phyloP scores from a whole-genome alignment of 2,113 vertebrate genomes.

The Mormoops blainvillei region DNA sequence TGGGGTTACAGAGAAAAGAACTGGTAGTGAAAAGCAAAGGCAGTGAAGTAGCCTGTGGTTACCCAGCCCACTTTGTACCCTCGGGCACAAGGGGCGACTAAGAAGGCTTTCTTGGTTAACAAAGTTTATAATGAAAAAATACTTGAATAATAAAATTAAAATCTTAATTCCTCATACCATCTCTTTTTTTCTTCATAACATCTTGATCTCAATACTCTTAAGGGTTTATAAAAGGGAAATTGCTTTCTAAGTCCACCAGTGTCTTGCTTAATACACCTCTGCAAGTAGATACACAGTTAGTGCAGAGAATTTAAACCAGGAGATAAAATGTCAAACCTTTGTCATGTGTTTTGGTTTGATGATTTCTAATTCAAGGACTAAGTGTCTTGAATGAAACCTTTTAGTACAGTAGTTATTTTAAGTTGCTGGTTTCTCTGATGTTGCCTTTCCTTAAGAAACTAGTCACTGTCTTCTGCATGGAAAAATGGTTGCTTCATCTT shows the following conservation, averaged over 20 bases:
- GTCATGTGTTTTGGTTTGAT: neutral
- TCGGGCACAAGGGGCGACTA: neutral
- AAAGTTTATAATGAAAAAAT: neutral
- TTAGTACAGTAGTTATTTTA: slow-evolving; percentile 6
- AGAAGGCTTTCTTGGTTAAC: neutral
- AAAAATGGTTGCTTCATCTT: slow-evolving; percentile 10
- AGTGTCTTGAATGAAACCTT: neutral
- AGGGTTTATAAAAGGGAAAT: neutral
- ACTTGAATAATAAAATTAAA: neutral
- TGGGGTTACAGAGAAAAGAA: neutral
- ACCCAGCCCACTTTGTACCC: neutral
- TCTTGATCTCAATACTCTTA: neutral
- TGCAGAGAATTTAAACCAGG: neutral
- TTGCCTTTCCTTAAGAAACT: slow-evolving; percentile 36
- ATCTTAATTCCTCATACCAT: neutral
- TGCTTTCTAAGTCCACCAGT: neutral
- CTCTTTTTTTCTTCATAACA: neutral
- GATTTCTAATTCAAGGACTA: slow-evolving; percentile 16
- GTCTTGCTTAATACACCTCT: neutral
- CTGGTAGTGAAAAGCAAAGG: neutral
- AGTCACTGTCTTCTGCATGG: neutral
- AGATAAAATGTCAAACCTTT: neutral
- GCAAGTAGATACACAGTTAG: neutral
- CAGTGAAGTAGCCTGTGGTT: neutral
- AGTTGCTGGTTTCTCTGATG: neutral